Evolutionary conservation across 2,113 vertebrate genomes (phyloP), one percentile per base, ranked within the genome.

Genomic region (Sceloporus undulatus): DNA sequence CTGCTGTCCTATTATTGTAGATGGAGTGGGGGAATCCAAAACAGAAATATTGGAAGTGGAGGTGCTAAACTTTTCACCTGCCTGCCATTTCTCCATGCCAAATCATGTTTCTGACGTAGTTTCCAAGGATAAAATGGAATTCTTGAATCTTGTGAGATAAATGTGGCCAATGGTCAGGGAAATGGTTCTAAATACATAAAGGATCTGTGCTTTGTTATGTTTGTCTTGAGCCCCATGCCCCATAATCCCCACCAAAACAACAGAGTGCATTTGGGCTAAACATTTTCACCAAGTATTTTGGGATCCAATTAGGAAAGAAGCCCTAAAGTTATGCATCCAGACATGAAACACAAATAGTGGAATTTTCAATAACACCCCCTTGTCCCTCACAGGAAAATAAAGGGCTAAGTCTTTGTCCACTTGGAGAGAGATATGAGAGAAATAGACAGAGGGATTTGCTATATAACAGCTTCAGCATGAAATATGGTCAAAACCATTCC

Each of bases 401-500:
- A 4, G 83, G 34, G 6, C 38, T 14, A 54, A 40, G 52, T 71
- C 27, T 85, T 62, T 78, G 74, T 19, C 9, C 79, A 48, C 79
- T 42, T 23, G 21, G 5, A 90, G 42, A 83, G 80, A 73, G 27
- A 85, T 0, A 1, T 1, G 0, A 90, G 87, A 85, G 84, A 84
- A 66, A 89, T 5, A 62, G 52, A 90, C 0, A 88, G 80, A 9
- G 38, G 91, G 25, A 88, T 85, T 79, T 89, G 42, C 89, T 86
- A 91, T 3, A 86, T 0, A 7, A 87, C 16, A 19, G 14, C 88
- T 93, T 82, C 87, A 89, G 19, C 1, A 11, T 29, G 40, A 90
- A 91, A 92, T 42, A 86, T 1, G 19, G 59, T 82, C 79, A 88
- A 13, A 78, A 87, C 90, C 38, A 92, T 25, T 89, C 29, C 75